A percentile compares a stretch with the other conserved stretches of the same genome.
phyloP scores from a whole-genome alignment of 92 coral and sea anemone species.

The Actinostola sp. region DNA sequence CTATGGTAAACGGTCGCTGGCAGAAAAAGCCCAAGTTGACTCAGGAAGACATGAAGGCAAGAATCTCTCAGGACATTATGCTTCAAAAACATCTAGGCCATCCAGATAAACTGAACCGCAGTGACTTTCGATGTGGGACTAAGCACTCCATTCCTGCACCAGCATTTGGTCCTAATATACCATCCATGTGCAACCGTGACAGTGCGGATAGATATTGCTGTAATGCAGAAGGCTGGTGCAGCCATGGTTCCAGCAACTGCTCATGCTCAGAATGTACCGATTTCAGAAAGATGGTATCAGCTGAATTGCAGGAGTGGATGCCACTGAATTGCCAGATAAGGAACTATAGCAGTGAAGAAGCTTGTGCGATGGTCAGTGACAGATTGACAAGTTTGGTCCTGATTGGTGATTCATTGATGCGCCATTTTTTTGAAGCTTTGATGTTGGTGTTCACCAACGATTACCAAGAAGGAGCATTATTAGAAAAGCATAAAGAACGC shows the following conservation, averaged over 20 bases:
- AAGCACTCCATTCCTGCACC: conserved; percentile 49
- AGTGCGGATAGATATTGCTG: conserved; percentile 64
- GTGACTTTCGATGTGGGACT: conserved; percentile 60
- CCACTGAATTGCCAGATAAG: conserved; percentile 46
- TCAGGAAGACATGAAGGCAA: conserved; percentile 10
- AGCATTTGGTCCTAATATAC: conserved; percentile 46
- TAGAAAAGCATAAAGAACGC: conserved; percentile 11
- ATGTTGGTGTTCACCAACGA: conserved; percentile 60
- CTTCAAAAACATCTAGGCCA: conserved; percentile 59
- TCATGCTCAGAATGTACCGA: conserved; percentile 58
- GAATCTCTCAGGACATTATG: conserved; percentile 24
- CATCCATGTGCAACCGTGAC: conserved; percentile 53
- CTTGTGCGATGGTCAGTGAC: conserved; percentile 55
- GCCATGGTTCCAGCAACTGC: conserved; percentile 49
- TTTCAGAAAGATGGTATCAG: conserved; percentile 43
- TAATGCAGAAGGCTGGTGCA: conserved; percentile 61
- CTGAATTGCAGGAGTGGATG: conserved; percentile 64
- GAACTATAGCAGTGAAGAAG: conserved; percentile 58
- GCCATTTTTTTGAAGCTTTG: conserved; percentile 66
- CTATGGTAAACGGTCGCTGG: conserved; percentile 61
- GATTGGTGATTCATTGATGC: conserved; percentile 73
- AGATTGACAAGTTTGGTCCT: conserved; percentile 48
- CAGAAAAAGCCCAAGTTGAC: conserved; percentile 30
- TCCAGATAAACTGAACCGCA: conserved; percentile 43
- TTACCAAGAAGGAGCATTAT: conserved; percentile 40